Evolutionary conservation across 2,888 invertebrate genomes (phyloP).

Genomic region (Cerastis rubricosa): DNA sequence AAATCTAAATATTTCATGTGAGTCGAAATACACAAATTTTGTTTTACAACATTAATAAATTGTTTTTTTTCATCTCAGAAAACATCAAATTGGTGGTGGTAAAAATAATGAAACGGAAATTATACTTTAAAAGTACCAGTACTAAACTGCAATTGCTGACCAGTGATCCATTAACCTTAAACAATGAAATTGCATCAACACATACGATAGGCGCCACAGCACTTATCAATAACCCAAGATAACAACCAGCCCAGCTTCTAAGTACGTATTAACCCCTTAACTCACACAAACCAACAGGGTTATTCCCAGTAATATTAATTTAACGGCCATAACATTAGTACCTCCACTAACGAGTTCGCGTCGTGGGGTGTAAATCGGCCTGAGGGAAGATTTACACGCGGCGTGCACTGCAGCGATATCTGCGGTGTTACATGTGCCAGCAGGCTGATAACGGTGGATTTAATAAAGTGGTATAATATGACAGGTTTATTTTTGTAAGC

Average conservation of each 20-base stretch:
- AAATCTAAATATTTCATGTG: not conserved
- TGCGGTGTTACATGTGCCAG: conserved; percentile 6
- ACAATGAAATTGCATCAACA: not conserved
- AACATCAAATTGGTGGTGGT: not conserved
- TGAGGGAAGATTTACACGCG: conserved; percentile 17
- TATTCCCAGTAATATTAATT: conserved; percentile 52
- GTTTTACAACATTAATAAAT: not conserved
- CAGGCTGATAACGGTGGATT: not conserved
- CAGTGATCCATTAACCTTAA: conserved; percentile 3
- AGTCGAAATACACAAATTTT: not conserved
- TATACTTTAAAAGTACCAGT: not conserved
- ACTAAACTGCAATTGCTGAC: not conserved
- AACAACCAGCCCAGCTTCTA: not conserved
- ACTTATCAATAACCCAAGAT: conserved; percentile 16
- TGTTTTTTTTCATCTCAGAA: not conserved
- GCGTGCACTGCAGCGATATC: conserved; percentile 28
- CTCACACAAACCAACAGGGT: conserved; percentile 17
- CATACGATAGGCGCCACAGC: not conserved
- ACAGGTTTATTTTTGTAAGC: not conserved
- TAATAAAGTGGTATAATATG: conserved; percentile 16
- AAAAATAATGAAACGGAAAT: not conserved
- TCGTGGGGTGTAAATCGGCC: conserved; percentile 28
- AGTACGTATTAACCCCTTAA: conserved; percentile 42
- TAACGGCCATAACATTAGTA: conserved; percentile 44
- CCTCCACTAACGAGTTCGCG: conserved; percentile 29